Evolutionary conservation across 2,797 vertebrate genomes (phyloP).

Genomic region (Sebastes itinus): DNA sequence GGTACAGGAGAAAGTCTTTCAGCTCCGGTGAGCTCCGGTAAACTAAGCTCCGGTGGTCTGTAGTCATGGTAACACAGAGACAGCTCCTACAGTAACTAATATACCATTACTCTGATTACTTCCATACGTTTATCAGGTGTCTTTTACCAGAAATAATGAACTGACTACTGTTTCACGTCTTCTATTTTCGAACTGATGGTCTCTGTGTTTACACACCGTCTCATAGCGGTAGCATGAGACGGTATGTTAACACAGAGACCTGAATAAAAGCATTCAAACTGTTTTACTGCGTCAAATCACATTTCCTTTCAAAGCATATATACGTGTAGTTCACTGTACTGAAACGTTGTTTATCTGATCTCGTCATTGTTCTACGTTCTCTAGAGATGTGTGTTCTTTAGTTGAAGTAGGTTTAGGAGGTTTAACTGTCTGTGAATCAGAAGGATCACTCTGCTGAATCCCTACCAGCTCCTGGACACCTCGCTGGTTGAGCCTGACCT

Average conservation of each 20-base stretch:
- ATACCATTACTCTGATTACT: too few relatives aligned
- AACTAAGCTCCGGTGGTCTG: too few relatives aligned
- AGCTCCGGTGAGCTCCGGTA: too few relatives aligned
- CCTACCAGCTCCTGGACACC: neutral
- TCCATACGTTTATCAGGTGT: too few relatives aligned
- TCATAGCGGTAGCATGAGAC: too few relatives aligned
- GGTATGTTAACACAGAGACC: neutral
- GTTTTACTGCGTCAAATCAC: neutral
- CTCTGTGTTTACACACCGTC: too few relatives aligned
- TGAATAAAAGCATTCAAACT: neutral
- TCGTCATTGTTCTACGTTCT: neutral
- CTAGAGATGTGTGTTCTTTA: neutral
- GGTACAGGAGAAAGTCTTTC: too few relatives aligned
- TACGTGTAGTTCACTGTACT: neutral
- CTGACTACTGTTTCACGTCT: too few relatives aligned
- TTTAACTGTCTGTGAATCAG: neutral
- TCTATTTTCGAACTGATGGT: too few relatives aligned
- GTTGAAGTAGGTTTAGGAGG: neutral
- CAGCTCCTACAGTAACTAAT: too few relatives aligned
- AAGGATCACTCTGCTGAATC: neutral
- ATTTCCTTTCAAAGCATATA: neutral
- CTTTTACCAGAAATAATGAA: too few relatives aligned
- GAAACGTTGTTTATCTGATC: neutral
- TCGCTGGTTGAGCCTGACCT: conserved; percentile 11
- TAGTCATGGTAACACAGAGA: too few relatives aligned